A percentile compares a stretch with the other conserved stretches of the same genome.
These are phyloP conservation scores for Nomia melanderi DNA, from an alignment of 1,140 invertebrate species.

Conservation along the genomic window DNA sequence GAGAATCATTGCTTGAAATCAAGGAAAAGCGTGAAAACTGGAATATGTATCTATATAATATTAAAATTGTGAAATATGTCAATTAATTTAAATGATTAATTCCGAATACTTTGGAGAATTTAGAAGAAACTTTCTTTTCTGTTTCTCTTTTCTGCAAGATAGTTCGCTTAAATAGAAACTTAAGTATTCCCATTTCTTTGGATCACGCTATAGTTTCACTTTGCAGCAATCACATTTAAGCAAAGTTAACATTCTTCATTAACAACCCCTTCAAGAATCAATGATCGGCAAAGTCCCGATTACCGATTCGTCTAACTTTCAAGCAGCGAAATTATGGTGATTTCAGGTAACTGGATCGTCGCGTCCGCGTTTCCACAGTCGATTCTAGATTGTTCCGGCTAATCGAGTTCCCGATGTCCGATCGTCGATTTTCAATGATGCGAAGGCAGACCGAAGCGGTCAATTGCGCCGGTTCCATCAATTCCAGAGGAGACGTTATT, in stretches of 20 bases:
- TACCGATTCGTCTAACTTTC: not conserved
- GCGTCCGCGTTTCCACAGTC: not conserved
- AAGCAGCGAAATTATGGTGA: not conserved
- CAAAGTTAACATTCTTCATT: not conserved
- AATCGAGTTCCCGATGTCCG: conserved; percentile 2
- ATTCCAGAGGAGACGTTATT: conserved; percentile 44
- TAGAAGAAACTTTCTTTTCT: no score
- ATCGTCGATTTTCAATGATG: conserved; percentile 28
- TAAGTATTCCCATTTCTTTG: no score
- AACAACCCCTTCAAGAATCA: not conserved
- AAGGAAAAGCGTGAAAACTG: no score
- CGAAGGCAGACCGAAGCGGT: conserved; percentile 31
- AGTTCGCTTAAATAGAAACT: no score
- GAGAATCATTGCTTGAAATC: no score
- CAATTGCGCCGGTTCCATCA: conserved; percentile 16
- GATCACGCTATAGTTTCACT: no score
- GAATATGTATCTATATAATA: no score
- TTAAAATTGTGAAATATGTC: no score
- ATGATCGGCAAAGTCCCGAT: not conserved
- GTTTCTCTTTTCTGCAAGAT: no score
- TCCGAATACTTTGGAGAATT: no score
- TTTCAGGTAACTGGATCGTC: not conserved
- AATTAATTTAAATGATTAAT: no score
- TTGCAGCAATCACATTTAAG: no score
- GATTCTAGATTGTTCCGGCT: not conserved